Percentiles rank a stretch among this genome's conserved stretches.
Conservation (phyloP, 1,140 invertebrate species). For the Protaetia brevitarsis region DNA sequence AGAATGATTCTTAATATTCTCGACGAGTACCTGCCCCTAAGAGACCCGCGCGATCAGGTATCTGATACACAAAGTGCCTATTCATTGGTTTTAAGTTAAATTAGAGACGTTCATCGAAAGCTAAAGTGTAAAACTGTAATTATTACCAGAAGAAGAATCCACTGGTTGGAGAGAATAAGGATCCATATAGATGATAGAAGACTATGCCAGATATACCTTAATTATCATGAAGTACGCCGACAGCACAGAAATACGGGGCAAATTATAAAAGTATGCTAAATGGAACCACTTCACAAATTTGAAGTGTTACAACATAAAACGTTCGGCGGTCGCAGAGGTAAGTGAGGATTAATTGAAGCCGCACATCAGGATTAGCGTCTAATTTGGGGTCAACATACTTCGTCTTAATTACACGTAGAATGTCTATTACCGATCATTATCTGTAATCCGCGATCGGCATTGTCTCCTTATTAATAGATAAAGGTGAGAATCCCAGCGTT, state of each 20-base stretch:
- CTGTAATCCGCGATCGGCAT: too few species aligned
- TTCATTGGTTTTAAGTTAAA: slow-evolving; percentile 47
- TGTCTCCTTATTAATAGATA: too few species aligned
- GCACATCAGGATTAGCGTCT: not conserved
- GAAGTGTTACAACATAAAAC: not conserved
- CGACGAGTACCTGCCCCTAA: not conserved
- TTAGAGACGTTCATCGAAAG: slow-evolving; percentile 39
- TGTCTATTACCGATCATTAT: too few species aligned
- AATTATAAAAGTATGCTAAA: too few species aligned
- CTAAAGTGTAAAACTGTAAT: slow-evolving; percentile 40
- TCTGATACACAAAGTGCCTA: slow-evolving; percentile 40
- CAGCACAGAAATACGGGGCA: too few species aligned
- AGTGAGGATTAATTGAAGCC: slow-evolving; percentile 4
- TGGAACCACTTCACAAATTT: too few species aligned
- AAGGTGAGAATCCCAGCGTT: too few species aligned
- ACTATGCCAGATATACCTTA: too few species aligned
- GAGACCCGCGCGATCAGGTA: not conserved
- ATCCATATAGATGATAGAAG: too few species aligned
- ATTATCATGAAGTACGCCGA: too few species aligned
- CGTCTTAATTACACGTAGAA: too few species aligned
- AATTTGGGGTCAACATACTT: not conserved
- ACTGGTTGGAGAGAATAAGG: too few species aligned
- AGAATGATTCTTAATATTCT: slow-evolving; percentile 20
- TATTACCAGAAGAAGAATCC: slow-evolving; percentile 4
- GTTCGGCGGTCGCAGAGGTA: not conserved